phyloP scores from a whole-genome alignment of 2,888 invertebrate genomes.

The Sinopyrophorus schimmeli region DNA sequence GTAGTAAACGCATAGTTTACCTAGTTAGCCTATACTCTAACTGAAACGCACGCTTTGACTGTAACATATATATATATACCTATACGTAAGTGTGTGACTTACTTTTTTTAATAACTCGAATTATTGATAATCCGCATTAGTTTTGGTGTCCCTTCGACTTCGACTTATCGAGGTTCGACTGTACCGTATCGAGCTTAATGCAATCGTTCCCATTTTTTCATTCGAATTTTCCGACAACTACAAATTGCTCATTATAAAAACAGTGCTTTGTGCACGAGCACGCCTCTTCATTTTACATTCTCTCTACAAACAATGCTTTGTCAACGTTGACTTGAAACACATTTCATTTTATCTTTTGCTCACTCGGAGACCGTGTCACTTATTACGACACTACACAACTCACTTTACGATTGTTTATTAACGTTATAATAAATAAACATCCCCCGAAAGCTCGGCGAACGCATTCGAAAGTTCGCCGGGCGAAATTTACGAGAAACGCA shows the following conservation, averaged over 20 bases:
- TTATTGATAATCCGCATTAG: no score
- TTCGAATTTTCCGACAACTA: constrained; percentile 46
- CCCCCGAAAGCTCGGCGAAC: neutral
- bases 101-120: no score
- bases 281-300: constrained; percentile 49
- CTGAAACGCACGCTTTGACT: no score
- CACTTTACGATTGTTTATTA: constrained; percentile 16
- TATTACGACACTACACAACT: constrained; percentile 17
- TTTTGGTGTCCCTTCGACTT: no score
- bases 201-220: constrained; percentile 19
- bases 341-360: constrained; percentile 41
- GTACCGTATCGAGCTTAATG: no score
- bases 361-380: constrained; percentile 24
- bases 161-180: no score
- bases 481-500: constrained; percentile 13
- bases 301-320: constrained; percentile 47
- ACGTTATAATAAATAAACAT: constrained; percentile 19
- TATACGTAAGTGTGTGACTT: no score
- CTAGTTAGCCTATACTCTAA: no score
- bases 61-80: no score
- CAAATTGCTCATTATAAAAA: constrained; percentile 50
- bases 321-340: constrained; percentile 47
- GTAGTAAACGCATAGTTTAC: no score
- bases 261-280: constrained; percentile 47
- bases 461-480: constrained; percentile 9